Percentiles rank a stretch among this genome's conserved stretches.
Conservation (phyloP, 2,888 invertebrate species). For the Ligdia adustata region DNA sequence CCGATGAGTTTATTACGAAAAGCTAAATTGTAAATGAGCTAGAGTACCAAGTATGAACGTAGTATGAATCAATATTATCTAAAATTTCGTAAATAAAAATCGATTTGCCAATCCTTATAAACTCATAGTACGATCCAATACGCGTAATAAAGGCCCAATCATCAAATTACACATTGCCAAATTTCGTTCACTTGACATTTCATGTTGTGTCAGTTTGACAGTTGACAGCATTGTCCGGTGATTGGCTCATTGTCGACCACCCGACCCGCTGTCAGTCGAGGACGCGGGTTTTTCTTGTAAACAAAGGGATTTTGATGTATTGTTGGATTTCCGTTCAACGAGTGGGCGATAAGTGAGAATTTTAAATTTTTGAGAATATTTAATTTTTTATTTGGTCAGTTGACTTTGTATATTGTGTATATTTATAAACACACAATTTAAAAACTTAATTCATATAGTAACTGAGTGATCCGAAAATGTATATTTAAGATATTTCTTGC, state of each 20-base stretch:
- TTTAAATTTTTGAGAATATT: conserved; percentile 22
- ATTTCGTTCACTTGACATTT: conserved; percentile 34
- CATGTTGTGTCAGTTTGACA: conserved; percentile 43
- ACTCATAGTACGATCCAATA: conserved; percentile 1
- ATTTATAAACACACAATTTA: too few relatives aligned
- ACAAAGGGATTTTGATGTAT: conserved; percentile 62
- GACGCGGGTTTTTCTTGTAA: conserved; percentile 72
- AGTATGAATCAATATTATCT: too few relatives aligned
- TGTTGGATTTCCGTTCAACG: conserved; percentile 37
- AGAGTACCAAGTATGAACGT: too few relatives aligned
- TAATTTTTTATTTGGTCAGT: background rate
- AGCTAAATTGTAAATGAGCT: too few relatives aligned
- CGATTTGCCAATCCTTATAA: conserved; percentile 21
- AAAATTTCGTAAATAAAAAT: conserved; percentile 7
- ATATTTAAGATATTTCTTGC: background rate
- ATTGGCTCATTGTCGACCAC: conserved; percentile 62
- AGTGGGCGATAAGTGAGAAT: conserved; percentile 14
- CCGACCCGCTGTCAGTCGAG: conserved; percentile 64
- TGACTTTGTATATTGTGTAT: too few relatives aligned
- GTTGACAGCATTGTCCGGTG: conserved; percentile 57
- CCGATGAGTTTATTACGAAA: too few relatives aligned
- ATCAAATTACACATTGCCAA: conserved; percentile 34
- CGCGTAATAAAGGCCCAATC: conserved; percentile 22
- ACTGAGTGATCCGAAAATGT: too few relatives aligned
- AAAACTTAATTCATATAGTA: too few relatives aligned